These are phyloP conservation scores for Ochropleura leucogaster DNA, from an alignment of 2,888 invertebrate species.

Conservation along the genomic window DNA sequence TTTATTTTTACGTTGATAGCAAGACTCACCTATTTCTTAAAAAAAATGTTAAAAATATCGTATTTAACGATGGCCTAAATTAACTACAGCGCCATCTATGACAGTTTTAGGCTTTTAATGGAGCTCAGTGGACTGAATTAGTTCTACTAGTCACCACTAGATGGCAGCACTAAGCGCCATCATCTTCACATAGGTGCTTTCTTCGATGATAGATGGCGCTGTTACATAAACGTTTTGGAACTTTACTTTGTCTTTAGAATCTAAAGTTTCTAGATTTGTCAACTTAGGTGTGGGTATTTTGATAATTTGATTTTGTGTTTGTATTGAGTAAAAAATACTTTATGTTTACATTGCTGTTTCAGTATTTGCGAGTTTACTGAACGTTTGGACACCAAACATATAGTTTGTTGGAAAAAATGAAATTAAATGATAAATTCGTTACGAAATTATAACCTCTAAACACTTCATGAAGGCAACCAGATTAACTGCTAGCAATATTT, in stretches of 20 bases:
- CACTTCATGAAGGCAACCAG: background rate
- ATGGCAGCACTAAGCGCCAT: slow-evolving; percentile 17
- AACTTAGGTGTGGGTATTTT: too few species aligned
- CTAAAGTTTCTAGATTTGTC: too few species aligned
- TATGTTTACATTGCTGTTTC: too few species aligned
- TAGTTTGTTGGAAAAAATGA: background rate
- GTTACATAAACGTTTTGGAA: background rate
- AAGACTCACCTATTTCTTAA: background rate
- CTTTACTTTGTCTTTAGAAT: background rate
- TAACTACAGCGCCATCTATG: slow-evolving; percentile 57
- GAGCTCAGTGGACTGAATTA: background rate
- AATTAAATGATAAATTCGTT: background rate
- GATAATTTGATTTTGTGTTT: too few species aligned
- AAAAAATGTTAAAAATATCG: background rate
- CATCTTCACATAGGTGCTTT: slow-evolving; percentile 10
- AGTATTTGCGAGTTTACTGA: background rate
- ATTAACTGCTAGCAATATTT: background rate
- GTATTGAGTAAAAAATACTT: too few species aligned
- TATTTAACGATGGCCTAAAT: background rate
- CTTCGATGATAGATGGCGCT: slow-evolving; percentile 51
- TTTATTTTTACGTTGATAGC: background rate
- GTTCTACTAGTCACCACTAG: slow-evolving; percentile 29
- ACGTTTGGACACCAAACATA: too few species aligned
- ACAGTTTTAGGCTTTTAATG: rapidly evolving
- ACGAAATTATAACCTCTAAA: background rate